Evolutionary conservation across 2,888 invertebrate genomes (phyloP), one percentile per base, ranked within the genome.

Genomic region (Monopis laevigella): DNA sequence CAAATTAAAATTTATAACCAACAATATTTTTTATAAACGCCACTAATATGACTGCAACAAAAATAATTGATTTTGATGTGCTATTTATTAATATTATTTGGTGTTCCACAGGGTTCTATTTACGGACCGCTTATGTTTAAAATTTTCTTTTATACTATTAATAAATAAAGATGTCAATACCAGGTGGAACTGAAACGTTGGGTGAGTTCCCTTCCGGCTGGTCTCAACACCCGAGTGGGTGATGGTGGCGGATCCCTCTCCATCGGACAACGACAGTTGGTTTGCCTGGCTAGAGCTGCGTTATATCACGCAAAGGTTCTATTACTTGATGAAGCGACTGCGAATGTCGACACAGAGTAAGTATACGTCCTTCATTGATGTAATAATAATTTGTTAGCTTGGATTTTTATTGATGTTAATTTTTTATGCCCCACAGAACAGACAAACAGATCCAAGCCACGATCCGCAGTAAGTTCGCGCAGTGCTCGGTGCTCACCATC

Each of bases 341-440:
- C 94, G 1, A 95, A 93, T 58, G 92, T 95, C 0, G 95, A 96
- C 64, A 88, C 88, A 14, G 86, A 88, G 89, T 90, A 65, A 82
- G 84, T 57, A 3, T n/a, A n/a, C n/a, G n/a, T n/a, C n/a, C n/a
- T n/a, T n/a, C n/a, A n/a, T n/a, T n/a, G n/a, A n/a, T n/a, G n/a
- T n/a, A n/a, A n/a, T n/a, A n/a, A n/a, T n/a, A n/a, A n/a, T n/a
- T n/a, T n/a, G n/a, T n/a, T n/a, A n/a, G n/a, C n/a, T n/a, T n/a
- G n/a, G n/a, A n/a, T n/a, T n/a, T n/a, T n/a, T n/a, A n/a, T n/a
- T n/a, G n/a, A n/a, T n/a, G n/a, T n/a, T n/a, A n/a, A n/a, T n/a
- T n/a, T n/a, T 24, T 24, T 7, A 24, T 24, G 10, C 24, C 10
- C 54, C 53, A 1, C 57, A 85, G 85, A 47, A 92, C 92, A 0